A percentile compares a stretch with the other conserved stretches of the same genome.
These are phyloP conservation scores for Drosophila melanogaster DNA, from an alignment of 1,140 invertebrate genomes.

Conservation along the genomic window DNA sequence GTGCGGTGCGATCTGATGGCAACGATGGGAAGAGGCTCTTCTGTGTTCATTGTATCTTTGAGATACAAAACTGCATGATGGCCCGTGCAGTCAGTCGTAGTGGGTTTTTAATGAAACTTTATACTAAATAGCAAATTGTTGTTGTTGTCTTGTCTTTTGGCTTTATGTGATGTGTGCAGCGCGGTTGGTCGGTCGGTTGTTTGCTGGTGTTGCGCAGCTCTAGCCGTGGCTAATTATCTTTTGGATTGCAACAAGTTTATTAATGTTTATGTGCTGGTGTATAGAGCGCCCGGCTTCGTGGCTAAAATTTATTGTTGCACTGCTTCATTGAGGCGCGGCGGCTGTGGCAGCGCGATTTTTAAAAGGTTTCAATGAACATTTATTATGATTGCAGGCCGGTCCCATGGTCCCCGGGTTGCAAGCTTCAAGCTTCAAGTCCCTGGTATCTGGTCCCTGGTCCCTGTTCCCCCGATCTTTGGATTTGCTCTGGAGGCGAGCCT, in stretches of 20 bases:
- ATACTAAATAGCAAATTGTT: conserved; percentile 83
- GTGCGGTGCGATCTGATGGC: neutral
- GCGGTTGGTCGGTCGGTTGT: conserved; percentile 11
- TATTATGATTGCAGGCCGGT: conserved; percentile 76
- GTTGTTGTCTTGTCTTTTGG: conserved; percentile 43
- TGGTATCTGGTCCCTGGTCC: conserved; percentile 2
- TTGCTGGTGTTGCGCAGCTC: conserved; percentile 42
- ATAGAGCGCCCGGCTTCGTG: conserved; percentile 36
- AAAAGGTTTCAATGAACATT: conserved; percentile 83
- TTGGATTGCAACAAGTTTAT: conserved; percentile 83
- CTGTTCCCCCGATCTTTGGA: conserved; percentile 6
- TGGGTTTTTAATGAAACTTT: conserved; percentile 82
- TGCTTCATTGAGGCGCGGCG: conserved; percentile 75
- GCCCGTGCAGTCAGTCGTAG: conserved; percentile 32
- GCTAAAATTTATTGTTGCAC: conserved; percentile 78
- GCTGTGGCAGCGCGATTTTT: conserved; percentile 68
- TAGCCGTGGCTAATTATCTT: conserved; percentile 80
- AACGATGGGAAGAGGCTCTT: conserved; percentile 2
- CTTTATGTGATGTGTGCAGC: conserved; percentile 41
- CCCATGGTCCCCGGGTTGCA: neutral
- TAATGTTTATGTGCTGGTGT: conserved; percentile 73
- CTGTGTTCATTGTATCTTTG: conserved; percentile 24
- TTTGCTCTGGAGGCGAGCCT: conserved; percentile 18
- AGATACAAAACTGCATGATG: conserved; percentile 22
- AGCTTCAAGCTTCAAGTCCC: neutral